Base-by-base conservation (phyloP, 2,113 vertebrate species). In the Ictidomys tridecemlineatus region DNA sequence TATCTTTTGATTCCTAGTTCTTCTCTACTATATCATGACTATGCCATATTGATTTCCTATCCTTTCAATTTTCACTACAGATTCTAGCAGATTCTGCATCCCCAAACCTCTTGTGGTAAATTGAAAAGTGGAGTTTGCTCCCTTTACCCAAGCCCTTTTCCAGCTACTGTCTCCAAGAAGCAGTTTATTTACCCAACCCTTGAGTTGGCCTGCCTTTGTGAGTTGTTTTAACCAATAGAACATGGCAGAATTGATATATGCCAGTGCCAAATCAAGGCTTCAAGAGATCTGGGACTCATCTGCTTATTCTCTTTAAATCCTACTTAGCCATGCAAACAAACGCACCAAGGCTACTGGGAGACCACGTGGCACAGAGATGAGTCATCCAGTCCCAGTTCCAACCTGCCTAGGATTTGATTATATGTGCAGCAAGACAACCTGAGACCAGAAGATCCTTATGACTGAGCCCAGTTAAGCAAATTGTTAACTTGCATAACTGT, bases 31-130 rank as follows among this genome's bases (percentile, higher is more conserved):
- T 56, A 85, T 96, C 78, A 87, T 92, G 63, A 45, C 79, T 18
- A 34, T 32, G 74, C 32, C 34, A 67, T 80, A 96, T 90, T 95
- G 97, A 96, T 92, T 97, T 92, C 65, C 87, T 87, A 93, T 96
- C 83, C 26, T 7, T 96, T 96, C 90, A 90, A 58, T 86, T 94
- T 92, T 92, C 74, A 28, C 85, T 93, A 72, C 56, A 65, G 32
- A 87, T 61, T 77, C 58, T n/a, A 26, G 56, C 39, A 89, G 84
- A 87, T 63, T 93, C 73, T 86, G 53, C 8, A 11, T 32, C 78
- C 70, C 63, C 20, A 53, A 34, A 4, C 22, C 18, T 90, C 16
- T 63, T 58, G 7, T 17, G 22, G 32, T 42, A 45, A 74, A 94
- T 26, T 32, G 1, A 63, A 34, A 37, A 48, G 72, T 51, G 32